Percentiles rank a stretch among this genome's conserved stretches.
Evolutionary conservation across 2,113 vertebrate species (phyloP).

Genomic region (Neodon shergylaensis): DNA sequence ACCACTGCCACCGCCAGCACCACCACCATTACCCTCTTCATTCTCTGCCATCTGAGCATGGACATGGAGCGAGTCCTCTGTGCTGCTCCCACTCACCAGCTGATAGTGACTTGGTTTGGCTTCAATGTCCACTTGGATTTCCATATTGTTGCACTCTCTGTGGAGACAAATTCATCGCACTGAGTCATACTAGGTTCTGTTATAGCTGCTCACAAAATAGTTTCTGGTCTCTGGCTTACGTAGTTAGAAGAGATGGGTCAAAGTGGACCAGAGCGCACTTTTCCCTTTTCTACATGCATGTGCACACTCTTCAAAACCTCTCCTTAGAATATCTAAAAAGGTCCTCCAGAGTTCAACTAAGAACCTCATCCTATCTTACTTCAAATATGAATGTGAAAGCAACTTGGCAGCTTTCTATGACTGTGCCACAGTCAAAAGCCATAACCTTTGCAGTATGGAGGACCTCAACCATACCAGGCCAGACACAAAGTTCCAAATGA

Average conservation of each 20-base stretch:
- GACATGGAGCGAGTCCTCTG: slow-evolving; percentile 93
- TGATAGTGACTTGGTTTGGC: slow-evolving; percentile 98
- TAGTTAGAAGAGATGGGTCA: slow-evolving; percentile 46
- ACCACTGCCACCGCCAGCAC: background rate
- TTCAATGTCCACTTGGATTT: slow-evolving; percentile 99
- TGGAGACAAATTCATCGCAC: slow-evolving; percentile 65
- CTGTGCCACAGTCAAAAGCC: slow-evolving; percentile 8
- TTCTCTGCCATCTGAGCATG: slow-evolving; percentile 88
- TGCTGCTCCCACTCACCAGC: slow-evolving; percentile 92
- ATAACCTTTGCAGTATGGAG: slow-evolving; percentile 27
- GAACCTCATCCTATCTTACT: slow-evolving; percentile 37
- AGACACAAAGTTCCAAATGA: slow-evolving; percentile 47
- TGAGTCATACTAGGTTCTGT: slow-evolving; percentile 61
- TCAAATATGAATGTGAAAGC: slow-evolving; percentile 41
- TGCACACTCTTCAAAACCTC: background rate
- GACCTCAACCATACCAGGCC: background rate
- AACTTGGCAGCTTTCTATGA: slow-evolving; percentile 9
- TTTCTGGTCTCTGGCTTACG: slow-evolving; percentile 61
- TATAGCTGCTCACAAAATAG: slow-evolving; percentile 58
- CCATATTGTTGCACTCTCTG: slow-evolving; percentile 98
- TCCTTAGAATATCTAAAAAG: slow-evolving; percentile 52
- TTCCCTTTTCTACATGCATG: background rate
- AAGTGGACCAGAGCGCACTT: slow-evolving; percentile 26
- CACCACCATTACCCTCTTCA: slow-evolving; percentile 76
- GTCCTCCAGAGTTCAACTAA: slow-evolving; percentile 50